Base-by-base conservation (phyloP, 2,797 vertebrate species). In the Gymnoscopelus braueri region DNA sequence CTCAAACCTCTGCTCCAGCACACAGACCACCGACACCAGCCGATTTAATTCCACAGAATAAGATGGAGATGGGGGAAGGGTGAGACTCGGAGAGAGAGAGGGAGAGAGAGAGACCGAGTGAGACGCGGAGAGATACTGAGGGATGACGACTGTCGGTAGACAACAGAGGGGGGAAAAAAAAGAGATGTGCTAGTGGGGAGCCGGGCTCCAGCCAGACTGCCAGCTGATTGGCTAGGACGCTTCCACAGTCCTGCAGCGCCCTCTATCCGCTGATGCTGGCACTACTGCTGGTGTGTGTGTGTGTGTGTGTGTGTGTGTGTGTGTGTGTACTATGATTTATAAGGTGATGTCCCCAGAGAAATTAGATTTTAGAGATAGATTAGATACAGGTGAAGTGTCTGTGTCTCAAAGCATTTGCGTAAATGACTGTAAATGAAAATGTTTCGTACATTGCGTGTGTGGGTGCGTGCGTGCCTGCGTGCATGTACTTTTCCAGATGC, bases 191-290 rank as follows among this genome's bases (percentile, higher is more conserved):
- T 87, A 86, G 83, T 79, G 83, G 86, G 90, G 88, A 90, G 87
- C 91, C 90, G 82, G 85, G 82, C 73, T 75, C 75, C 85, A 77
- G 86, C 82, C 82, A 75, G 82, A 78, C 88, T 86, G 78, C 71
- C 88, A 92, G 78, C 72, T 82, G 81, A 94, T 90, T 78, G 91
- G 91, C 67, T 65, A 50, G 2, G 76, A 59, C 67, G 79, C 79
- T 88, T 84, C 72, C 63, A 73, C 89, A 77, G 89, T 94, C 91
- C 86, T 91, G 86, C 74, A 91, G 90, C 86, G 83, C 82, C 82
- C 89, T 84, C 87, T 93, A 76, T 80, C 79, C 75, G 81, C 75
- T 73, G 58, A 65, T 12, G 76, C 71, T 14, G 74, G 51, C 78
- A 91, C 78, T 88, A 78, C 90, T 10, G 84, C 75, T 63, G 56